These are phyloP conservation scores for Microcebus tavaratra DNA, from an alignment of 2,113 vertebrate species.

Conservation along the genomic window DNA sequence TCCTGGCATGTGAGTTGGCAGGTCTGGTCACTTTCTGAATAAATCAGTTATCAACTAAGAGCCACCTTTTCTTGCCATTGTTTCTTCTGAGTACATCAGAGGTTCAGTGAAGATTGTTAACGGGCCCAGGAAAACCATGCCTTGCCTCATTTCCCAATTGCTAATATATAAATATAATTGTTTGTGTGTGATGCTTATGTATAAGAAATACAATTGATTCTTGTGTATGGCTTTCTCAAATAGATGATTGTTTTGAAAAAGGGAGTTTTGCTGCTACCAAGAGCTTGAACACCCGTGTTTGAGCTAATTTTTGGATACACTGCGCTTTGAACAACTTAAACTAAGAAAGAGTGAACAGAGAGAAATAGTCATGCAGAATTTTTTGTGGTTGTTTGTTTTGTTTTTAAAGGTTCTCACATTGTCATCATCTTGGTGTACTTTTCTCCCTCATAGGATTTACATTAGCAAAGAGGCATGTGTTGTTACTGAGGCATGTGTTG, in stretches of 20 bases:
- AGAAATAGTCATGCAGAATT: not conserved
- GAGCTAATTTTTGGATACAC: not conserved
- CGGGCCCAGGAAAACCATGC: not conserved
- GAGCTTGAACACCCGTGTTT: not conserved
- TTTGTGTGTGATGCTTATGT: not conserved
- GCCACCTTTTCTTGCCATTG: not conserved
- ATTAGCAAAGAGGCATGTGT: not conserved
- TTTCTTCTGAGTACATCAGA: not conserved
- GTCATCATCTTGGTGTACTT: not conserved
- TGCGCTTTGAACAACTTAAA: not conserved
- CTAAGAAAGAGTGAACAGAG: not conserved
- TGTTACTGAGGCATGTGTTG: not conserved
- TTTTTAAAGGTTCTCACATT: not conserved
- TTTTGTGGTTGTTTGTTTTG: not conserved
- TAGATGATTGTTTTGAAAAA: not conserved
- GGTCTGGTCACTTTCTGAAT: not conserved
- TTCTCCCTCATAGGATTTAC: not conserved
- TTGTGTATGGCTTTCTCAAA: not conserved
- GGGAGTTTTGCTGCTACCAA: not conserved
- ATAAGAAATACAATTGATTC: not conserved
- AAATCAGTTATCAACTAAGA: not conserved
- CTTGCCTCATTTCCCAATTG: not conserved
- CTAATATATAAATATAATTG: not conserved
- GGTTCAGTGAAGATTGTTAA: not conserved
- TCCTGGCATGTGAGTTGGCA: not conserved